phyloP scores from a whole-genome alignment of 2,888 invertebrate species.

The Xanthia togata region DNA sequence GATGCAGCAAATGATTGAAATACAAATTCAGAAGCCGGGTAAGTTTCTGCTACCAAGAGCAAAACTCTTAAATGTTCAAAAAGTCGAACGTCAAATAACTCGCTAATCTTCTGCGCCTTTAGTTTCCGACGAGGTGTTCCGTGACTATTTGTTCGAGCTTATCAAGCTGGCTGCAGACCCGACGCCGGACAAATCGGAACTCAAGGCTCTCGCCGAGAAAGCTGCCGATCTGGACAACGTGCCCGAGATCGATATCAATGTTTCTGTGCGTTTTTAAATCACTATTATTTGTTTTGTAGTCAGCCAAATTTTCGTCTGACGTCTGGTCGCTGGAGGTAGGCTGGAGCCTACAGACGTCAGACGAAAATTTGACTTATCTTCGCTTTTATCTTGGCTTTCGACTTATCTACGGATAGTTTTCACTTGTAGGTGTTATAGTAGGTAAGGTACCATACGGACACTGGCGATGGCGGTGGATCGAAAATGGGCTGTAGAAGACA shows the following conservation, averaged over 20 bases:
- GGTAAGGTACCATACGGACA: no score
- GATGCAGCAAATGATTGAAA: slow-evolving; percentile 61
- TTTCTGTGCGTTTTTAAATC: slow-evolving; percentile 75
- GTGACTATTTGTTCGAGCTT: slow-evolving; percentile 92
- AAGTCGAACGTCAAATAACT: neutral
- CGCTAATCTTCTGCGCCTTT: no score
- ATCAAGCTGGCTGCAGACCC: slow-evolving; percentile 89
- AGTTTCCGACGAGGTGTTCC: slow-evolving; percentile 76
- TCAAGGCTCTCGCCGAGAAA: slow-evolving; percentile 91
- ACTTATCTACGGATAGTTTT: neutral
- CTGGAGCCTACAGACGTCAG: no score
- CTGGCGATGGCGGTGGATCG: no score
- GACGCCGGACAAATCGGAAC: slow-evolving; percentile 81
- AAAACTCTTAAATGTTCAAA: neutral
- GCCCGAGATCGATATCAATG: slow-evolving; percentile 85
- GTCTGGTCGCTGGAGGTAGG: no score
- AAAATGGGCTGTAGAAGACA: no score
- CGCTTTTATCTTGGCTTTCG: no score
- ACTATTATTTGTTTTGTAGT: neutral
- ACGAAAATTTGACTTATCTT: no score
- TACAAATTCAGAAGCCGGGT: slow-evolving; percentile 59
- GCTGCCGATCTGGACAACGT: slow-evolving; percentile 91
- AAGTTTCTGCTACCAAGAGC: no score
- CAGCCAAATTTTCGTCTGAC: neutral
- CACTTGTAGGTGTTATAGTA: neutral